Base-by-base conservation (phyloP, 2,113 vertebrate species). In the Oenanthe melanoleuca region DNA sequence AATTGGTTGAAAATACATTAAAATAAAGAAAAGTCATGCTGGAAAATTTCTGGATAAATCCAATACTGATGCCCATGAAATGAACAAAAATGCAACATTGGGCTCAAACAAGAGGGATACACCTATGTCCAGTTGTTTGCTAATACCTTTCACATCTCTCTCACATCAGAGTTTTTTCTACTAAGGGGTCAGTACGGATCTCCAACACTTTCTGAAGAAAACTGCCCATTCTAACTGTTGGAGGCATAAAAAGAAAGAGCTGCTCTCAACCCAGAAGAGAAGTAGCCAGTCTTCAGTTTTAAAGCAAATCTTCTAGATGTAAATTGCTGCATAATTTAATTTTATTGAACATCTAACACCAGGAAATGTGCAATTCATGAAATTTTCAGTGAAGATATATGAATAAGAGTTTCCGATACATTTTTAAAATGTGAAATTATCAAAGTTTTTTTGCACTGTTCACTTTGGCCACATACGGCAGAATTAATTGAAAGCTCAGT, bases 321-420 rank as follows among this genome's bases (percentile, higher is more conserved):
- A 97, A 97, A 97, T 96, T 91, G 55, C 92, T 96, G 84, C 93
- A 97, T 97, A 96, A 97, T 97, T 97, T 97, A 97, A 95, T 75
- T 93, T 96, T 96, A 97, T 96, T 97, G 96, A 97, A 96, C 88
- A 95, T 95, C 81, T 96, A 95, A 97, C 96, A 90, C 94, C 66
- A 89, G 93, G 88, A 95, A 97, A 95, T 94, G 81, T 88, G 84
- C 95, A 97, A 89, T 94, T 97, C 96, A 97, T 96, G 90, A 95
- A 96, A 96, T 87, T 97, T 97, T 96, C 84, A 97, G 94, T 44
- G 77, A 92, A 89, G 70, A 94, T 86, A 90, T 92, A 96, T 3
- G 11, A 97, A 96, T 96, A 38, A 96, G 81, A 90, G 56, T 93
- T 95, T 73, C 89, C 1, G 2, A 95, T 97, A 88, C 81, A 94